phyloP scores from a whole-genome alignment of 2,888 invertebrate species.

The Temnothorax rugatulus region DNA sequence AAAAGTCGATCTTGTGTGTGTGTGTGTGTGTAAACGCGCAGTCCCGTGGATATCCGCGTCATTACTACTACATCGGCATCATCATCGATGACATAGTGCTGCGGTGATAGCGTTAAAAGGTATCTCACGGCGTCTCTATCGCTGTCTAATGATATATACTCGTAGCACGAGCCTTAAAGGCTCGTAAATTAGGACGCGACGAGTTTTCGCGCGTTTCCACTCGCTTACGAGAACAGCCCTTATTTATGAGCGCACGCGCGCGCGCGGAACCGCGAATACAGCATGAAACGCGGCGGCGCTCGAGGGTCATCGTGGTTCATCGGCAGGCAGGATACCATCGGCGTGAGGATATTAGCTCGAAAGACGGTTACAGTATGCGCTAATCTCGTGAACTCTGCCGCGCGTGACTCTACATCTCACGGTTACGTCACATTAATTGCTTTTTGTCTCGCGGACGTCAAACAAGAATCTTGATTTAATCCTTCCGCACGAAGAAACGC shows the following conservation, averaged over 20 bases:
- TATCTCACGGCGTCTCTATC: constrained; percentile 66
- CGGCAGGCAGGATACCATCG: constrained; percentile 31
- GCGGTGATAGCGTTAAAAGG: constrained; percentile 53
- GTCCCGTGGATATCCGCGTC: background rate
- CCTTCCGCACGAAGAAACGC: too few relatives aligned
- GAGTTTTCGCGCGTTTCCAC: constrained; percentile 62
- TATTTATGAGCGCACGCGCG: constrained; percentile 60
- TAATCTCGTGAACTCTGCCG: constrained; percentile 30
- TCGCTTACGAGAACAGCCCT: constrained; percentile 60
- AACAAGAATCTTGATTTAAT: constrained; percentile 11
- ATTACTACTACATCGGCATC: background rate
- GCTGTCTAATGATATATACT: constrained; percentile 72
- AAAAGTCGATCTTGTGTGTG: constrained; percentile 55
- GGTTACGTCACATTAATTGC: constrained; percentile 13
- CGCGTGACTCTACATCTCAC: constrained; percentile 27
- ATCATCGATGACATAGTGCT: background rate
- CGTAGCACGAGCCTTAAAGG: constrained; percentile 61
- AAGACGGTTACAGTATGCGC: background rate
- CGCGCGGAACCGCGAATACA: constrained; percentile 32
- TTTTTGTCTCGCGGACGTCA: background rate
- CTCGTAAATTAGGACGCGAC: constrained; percentile 75
- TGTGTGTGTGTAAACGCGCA: background rate
- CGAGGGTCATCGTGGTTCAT: constrained; percentile 58
- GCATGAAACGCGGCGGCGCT: constrained; percentile 24
- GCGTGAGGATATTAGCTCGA: constrained; percentile 50